Base-by-base conservation (phyloP, 2,797 vertebrate species). In the Antennarius maculatus region DNA sequence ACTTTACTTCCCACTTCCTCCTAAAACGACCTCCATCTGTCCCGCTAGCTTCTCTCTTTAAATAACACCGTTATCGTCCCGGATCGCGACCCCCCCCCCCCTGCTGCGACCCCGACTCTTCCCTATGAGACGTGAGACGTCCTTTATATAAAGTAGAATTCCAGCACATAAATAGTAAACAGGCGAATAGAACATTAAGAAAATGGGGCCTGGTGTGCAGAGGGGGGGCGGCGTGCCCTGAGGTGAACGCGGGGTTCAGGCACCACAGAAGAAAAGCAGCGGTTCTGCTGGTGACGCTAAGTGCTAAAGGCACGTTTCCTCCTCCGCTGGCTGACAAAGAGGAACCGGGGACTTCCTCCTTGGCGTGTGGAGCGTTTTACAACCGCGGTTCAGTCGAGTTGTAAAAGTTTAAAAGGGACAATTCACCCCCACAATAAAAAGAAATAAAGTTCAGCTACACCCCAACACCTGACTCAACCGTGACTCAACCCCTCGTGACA, bases 161-260 rank as follows among this genome's bases (percentile, higher is more conserved):
- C 75, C 80, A 84, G 77, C 88, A 86, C 82, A 90, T 90, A 90
- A 90, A 88, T 91, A 90, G 84, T 66, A 66, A 71, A 66, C 15
- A 65, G 70, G 73, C 57, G 49, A 72, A 55, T 69, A 59, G 77
- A 71, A 78, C 61, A 74, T 84, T 77, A 79, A 80, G 72, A 79
- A 60, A 51, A 79, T 37, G 78, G 54, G 71, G 74, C 54, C 59
- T 28, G 68, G 80, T 56, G 71, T 83, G 71, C 49, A 60, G 57
- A 81, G 66, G 76, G 76, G 52, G 84, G 85, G 83, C 63, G 76
- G 82, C 79, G 76, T 27, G 79, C 81, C 92, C 92, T 91, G 91
- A 93, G 89, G 87, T 74, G 63, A 87, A 50, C 56, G 83, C 49
- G 64, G 64, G 64, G 59, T 71, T 54, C 53, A 82, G 73, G 52